Evolutionary conservation across 2,888 invertebrate genomes (phyloP), one percentile per base, ranked within the genome.

Genomic region (Drosophila vallismaia): DNA sequence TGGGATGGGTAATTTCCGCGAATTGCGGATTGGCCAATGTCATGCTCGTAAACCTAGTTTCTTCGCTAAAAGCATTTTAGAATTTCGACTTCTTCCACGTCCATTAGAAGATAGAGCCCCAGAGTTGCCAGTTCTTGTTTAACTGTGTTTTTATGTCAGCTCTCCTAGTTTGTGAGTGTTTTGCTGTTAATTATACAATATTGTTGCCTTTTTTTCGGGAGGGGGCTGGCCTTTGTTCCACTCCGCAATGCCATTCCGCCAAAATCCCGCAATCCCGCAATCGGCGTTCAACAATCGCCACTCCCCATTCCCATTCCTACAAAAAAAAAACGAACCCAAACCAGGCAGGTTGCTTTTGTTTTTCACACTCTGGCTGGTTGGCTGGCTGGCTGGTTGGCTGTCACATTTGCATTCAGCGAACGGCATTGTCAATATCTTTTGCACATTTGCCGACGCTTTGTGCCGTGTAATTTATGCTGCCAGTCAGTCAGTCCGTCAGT

Each of bases 111-210:
- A 42, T 19, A 42, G 4, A 38, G 33, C 36, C 40, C 36, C 52
- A 55, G 48, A 45, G 45, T 58, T 26, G 45, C 36, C 50, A 38
- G 53, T 62, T 70, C 59, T 62, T 38, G 45, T 50, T 64, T 78
- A 86, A 84, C 86, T 79, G 79, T 79, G 85, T 79, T 86, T 86
- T 82, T 63, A 78, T 86, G 84, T 82, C 83, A 76, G 71, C 63
- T 68, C 71, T 84, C 75, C 55, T 38, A 66, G 66, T 54, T 48
- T 46, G 33, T 31, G 45, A 66, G 70, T 71, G 62, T 50, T 53
- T 64, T 46, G 40, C 49, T 51, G 54, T 48, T 62, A 42, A 62
- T 70, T 70, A 44, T 69, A 5, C 28, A 5, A 4, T 28, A 5
- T 50, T 46, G 19, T 40, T 33, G 38, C 19, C 19, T 14, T 46